Evolutionary conservation across 2,113 vertebrate species (phyloP).

Genomic region (Phainopepla nitens): DNA sequence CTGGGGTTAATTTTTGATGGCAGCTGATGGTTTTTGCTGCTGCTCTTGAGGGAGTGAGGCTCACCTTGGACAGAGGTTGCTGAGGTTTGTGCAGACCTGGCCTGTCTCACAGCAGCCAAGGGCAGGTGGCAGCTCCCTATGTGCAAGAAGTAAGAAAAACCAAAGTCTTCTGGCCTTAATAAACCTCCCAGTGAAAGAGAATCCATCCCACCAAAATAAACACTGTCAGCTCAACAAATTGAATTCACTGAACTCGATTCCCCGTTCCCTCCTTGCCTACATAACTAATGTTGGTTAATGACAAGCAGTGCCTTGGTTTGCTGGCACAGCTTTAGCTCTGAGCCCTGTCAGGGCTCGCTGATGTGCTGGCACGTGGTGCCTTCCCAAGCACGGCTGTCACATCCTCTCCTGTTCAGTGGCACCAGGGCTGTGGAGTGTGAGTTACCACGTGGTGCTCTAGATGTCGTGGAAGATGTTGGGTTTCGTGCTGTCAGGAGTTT

Average conservation of each 20-base stretch:
- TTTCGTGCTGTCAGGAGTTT: background rate
- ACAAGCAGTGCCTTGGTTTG: background rate
- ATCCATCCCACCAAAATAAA: background rate
- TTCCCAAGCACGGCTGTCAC: background rate
- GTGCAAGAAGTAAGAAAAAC: rapidly evolving
- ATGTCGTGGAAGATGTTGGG: background rate
- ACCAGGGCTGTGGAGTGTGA: background rate
- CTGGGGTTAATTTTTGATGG: background rate
- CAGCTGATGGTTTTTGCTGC: background rate
- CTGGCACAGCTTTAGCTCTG: background rate
- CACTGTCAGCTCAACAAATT: background rate
- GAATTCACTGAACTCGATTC: background rate
- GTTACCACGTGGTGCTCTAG: background rate
- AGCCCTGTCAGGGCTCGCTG: background rate
- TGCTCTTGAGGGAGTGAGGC: background rate
- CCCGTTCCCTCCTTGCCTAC: background rate
- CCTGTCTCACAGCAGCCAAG: background rate
- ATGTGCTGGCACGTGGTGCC: background rate
- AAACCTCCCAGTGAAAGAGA: background rate
- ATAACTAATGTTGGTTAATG: background rate
- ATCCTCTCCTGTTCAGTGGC: background rate
- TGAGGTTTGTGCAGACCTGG: background rate
- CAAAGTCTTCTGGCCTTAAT: background rate
- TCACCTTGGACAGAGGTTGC: background rate
- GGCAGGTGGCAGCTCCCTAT: background rate